These are phyloP conservation scores for Acanthornis magna DNA, from an alignment of 2,797 vertebrate species.

Conservation along the genomic window DNA sequence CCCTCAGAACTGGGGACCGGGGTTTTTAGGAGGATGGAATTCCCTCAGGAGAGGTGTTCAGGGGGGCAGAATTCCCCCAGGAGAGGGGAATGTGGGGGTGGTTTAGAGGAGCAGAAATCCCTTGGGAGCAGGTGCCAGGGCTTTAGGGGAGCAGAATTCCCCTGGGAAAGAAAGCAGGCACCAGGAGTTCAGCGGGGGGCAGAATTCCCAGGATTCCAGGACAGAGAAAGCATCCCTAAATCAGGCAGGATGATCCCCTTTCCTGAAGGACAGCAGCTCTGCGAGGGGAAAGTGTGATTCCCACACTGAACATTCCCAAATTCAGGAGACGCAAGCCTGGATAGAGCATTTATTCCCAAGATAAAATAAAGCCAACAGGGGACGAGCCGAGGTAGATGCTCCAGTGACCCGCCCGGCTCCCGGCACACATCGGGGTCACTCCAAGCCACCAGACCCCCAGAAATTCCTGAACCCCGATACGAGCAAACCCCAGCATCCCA, in stretches of 20 bases:
- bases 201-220: background rate
- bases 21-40: background rate
- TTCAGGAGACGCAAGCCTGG: background rate
- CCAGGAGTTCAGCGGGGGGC: background rate
- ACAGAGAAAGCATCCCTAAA: background rate
- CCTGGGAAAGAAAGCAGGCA: background rate
- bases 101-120: background rate
- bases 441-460: background rate
- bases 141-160: background rate
- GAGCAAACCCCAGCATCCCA: background rate
- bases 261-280: accelerated
- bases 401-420: background rate
- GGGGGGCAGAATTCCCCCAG: background rate
- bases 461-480: accelerated
- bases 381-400: background rate
- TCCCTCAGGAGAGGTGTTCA: background rate
- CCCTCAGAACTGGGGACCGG: no score
- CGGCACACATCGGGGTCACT: accelerated
- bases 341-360: background rate
- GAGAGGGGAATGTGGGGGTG: background rate
- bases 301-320: accelerated
- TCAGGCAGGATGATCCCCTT: accelerated
- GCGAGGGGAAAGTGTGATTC: background rate
- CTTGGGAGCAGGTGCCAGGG: background rate
- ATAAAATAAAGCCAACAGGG: background rate